Evolutionary conservation across 2,888 invertebrate genomes (phyloP), one percentile per base, ranked within the genome.

Genomic region (Crepidodera aurea): DNA sequence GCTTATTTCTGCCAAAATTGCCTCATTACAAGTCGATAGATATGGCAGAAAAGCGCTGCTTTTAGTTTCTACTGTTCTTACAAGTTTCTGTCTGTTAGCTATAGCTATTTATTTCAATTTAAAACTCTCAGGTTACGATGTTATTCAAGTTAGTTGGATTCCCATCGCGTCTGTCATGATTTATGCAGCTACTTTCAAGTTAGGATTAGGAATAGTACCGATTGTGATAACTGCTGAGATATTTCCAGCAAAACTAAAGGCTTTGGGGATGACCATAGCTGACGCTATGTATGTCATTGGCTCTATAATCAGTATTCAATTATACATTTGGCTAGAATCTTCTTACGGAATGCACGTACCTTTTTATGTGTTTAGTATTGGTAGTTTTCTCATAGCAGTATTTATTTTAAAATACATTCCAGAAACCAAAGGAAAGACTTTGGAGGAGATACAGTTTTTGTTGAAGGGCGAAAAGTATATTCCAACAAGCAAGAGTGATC

Each of bases 171-270:
- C 75, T 19, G 76, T 80, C 1, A 78, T 81, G 78, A 51, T 75
- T 2, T 81, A 80, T 62, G 80, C 81, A 4, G 70, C 75, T 6
- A 73, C 75, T 8, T 80, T 79, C 46, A 79, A 79, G 66, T 66
- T 77, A 6, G 81, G 81, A 6, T 65, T 81, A 15, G 81, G 81
- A 1, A 73, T 79, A 53, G 78, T 81, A 1, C 81, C 81, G 0
- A 79, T 80, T 40, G 77, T 81, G 10, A 72, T 80, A 56, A 79
- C 79, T 1, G 79, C 78, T 0, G 81, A 81, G 67, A 59, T 81
- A n/a, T 81, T 81, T 62, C 77, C 80, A 0, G 76, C 80, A 1
- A 77, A 77, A 46, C 76, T 81, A 5, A 81, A 81, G 71, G 80
- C 80, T 1, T 74, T 78, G 62, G 79, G 79, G 1, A 79, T 79